Conservation (phyloP, 1,140 invertebrate species). For the Anoplolepis gracilipes region DNA sequence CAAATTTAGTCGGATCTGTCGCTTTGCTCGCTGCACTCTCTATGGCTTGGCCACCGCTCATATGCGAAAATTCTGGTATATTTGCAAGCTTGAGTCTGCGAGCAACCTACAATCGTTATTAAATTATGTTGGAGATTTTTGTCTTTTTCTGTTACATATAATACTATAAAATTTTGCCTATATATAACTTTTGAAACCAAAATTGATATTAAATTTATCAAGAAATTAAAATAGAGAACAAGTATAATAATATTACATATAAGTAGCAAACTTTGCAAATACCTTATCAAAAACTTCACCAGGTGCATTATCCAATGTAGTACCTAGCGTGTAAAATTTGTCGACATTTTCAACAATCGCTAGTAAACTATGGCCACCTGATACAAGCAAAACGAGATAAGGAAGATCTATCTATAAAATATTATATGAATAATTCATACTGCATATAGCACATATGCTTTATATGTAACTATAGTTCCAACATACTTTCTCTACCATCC, state of each 20-base stretch:
- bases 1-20: slow-evolving; percentile 88
- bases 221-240: background rate
- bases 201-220: background rate
- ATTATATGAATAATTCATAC: slow-evolving; percentile 20
- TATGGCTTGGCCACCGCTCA: slow-evolving; percentile 94
- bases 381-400: slow-evolving; percentile 95
- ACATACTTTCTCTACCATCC: slow-evolving; percentile 89
- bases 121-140: slow-evolving; percentile 41
- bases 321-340: slow-evolving; percentile 93
- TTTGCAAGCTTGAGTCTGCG: slow-evolving; percentile 94
- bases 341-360: slow-evolving; percentile 91
- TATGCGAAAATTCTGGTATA: slow-evolving; percentile 89
- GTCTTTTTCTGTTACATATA: slow-evolving; percentile 48
- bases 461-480: background rate
- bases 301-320: slow-evolving; percentile 93
- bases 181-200: background rate
- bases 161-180: background rate
- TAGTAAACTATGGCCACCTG: slow-evolving; percentile 96
- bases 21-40: slow-evolving; percentile 92
- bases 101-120: slow-evolving; percentile 87
- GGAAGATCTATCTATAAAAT: slow-evolving; percentile 89
- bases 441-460: background rate
- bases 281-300: slow-evolving; percentile 97
- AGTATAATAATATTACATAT: background rate
- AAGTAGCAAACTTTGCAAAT: background rate